A percentile compares a stretch with the other conserved stretches of the same genome.
Conservation (phyloP, 2,797 vertebrate genomes). For the Lagodon rhomboides region DNA sequence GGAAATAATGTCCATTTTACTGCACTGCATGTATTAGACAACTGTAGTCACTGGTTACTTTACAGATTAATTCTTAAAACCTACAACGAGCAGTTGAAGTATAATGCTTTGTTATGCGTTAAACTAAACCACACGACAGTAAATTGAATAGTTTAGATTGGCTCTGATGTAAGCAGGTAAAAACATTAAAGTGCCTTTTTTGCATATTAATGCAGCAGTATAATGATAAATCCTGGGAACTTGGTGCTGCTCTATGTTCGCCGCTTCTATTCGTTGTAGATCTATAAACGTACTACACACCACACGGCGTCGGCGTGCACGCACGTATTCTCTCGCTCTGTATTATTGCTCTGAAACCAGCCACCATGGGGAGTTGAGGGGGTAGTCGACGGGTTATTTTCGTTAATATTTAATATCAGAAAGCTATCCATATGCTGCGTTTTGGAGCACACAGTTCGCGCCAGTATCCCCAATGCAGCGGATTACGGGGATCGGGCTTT, state of each 20-base stretch:
- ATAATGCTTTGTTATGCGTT: background rate
- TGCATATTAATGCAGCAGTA: background rate
- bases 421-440: constrained; percentile 79
- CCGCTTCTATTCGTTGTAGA: constrained; percentile 48
- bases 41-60: background rate
- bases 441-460: constrained; percentile 72
- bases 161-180: background rate
- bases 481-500: constrained; percentile 80
- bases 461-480: constrained; percentile 84
- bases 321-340: constrained; percentile 73
- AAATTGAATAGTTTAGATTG: background rate
- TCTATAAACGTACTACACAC: constrained; percentile 57
- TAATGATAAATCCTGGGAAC: background rate
- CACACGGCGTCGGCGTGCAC: constrained; percentile 63
- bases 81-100: background rate
- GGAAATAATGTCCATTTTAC: no score
- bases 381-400: constrained; percentile 78
- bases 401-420: constrained; percentile 65
- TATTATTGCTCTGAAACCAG: constrained; percentile 79
- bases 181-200: background rate
- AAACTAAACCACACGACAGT: background rate
- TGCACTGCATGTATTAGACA: background rate
- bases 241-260: background rate
- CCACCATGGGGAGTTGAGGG: constrained; percentile 84
- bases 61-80: background rate